These are phyloP conservation scores for Agrotis segetum DNA, from an alignment of 2,888 invertebrate genomes.

Conservation along the genomic window DNA sequence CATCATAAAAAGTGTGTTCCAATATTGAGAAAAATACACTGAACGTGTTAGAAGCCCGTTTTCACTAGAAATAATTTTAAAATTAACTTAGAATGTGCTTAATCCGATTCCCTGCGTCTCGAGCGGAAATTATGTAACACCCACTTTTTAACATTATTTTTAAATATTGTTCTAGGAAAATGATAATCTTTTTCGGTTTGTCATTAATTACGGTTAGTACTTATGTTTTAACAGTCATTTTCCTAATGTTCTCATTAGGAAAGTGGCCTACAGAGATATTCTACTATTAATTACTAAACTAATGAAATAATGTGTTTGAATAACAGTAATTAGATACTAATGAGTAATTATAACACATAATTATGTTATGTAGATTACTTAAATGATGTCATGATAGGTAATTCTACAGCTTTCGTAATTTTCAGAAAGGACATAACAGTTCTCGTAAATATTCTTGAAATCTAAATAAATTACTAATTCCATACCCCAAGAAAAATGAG, in stretches of 20 bases:
- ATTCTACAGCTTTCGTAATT: slow-evolving; percentile 1
- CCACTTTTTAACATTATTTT: slow-evolving; percentile 36
- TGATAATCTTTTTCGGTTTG: slow-evolving; percentile 21
- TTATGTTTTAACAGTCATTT: slow-evolving; percentile 17
- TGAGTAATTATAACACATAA: neutral
- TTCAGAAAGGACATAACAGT: neutral
- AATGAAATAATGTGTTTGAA: too few species aligned
- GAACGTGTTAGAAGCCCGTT: neutral
- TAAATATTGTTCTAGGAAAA: slow-evolving; percentile 8
- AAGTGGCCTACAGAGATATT: neutral
- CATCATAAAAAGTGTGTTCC: neutral
- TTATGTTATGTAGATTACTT: neutral
- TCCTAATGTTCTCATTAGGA: slow-evolving; percentile 24
- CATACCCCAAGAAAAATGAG: slow-evolving; percentile 35
- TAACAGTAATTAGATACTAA: neutral
- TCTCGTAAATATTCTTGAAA: neutral
- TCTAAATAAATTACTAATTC: slow-evolving; percentile 26
- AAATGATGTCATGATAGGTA: neutral
- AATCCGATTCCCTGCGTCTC: slow-evolving; percentile 25
- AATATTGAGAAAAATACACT: neutral
- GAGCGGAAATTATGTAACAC: slow-evolving; percentile 37
- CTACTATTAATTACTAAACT: neutral
- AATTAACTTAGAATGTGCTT: slow-evolving; percentile 37
- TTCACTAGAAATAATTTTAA: slow-evolving; percentile 11
- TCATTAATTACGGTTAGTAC: slow-evolving; percentile 25